Conservation (phyloP, 2,113 vertebrate genomes). For the Tupaia tana region DNA sequence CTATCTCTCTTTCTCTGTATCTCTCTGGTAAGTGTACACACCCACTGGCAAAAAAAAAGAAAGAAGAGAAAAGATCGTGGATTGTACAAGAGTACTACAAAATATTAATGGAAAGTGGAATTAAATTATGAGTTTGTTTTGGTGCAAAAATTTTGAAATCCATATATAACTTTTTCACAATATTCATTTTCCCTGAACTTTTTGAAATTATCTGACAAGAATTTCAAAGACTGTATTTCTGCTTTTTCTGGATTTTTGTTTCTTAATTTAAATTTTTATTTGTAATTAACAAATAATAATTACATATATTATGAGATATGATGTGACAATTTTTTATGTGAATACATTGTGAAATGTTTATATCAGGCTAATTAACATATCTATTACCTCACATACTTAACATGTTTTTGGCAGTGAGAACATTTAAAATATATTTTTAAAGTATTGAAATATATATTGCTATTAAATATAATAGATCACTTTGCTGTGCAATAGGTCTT, state of each 20-base stretch:
- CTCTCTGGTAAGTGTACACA: too few relatives aligned
- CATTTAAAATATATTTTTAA: background rate
- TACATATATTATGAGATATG: background rate
- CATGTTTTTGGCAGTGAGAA: background rate
- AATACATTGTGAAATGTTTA: background rate
- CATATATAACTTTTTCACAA: too few relatives aligned
- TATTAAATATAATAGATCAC: background rate
- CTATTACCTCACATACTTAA: background rate
- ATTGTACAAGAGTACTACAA: too few relatives aligned
- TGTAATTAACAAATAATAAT: background rate
- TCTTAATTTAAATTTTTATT: background rate
- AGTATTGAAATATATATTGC: background rate
- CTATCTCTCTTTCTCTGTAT: too few relatives aligned
- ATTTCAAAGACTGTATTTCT: too few relatives aligned
- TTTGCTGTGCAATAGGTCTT: background rate
- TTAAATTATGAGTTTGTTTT: too few relatives aligned
- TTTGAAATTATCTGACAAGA: too few relatives aligned
- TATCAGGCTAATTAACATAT: background rate
- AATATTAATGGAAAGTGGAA: too few relatives aligned
- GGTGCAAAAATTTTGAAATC: too few relatives aligned
- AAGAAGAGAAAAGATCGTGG: background rate
- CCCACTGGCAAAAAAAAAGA: background rate
- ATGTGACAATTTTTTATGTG: background rate
- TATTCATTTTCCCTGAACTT: too few relatives aligned
- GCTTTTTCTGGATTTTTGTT: background rate